phyloP scores from a whole-genome alignment of 2,113 vertebrate genomes.

The Petaurus breviceps region DNA sequence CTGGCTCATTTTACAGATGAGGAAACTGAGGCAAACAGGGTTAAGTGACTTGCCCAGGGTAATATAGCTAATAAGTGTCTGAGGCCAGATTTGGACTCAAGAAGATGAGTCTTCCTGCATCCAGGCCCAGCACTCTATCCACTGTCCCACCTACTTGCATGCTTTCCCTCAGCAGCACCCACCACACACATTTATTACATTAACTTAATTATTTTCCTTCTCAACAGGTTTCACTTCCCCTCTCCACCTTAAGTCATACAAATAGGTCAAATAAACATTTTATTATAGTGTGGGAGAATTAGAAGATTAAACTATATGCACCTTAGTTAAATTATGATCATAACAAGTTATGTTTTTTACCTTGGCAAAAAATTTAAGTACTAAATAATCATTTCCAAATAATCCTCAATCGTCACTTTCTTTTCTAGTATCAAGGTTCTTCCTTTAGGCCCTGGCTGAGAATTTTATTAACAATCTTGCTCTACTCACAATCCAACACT shows the following conservation, averaged over 20 bases:
- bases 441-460: background rate
- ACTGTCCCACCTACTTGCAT: background rate
- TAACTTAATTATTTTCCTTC: background rate
- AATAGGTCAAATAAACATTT: background rate
- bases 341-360: background rate
- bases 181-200: background rate
- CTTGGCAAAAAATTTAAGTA: background rate
- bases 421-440: background rate
- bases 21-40: background rate
- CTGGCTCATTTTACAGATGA: background rate
- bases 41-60: too few species aligned
- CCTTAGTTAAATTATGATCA: background rate
- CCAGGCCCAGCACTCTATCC: too few species aligned
- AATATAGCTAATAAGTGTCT: too few species aligned
- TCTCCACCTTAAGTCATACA: background rate
- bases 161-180: too few species aligned
- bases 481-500: background rate
- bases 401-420: background rate
- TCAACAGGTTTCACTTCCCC: background rate
- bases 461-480: background rate
- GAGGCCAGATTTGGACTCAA: too few species aligned
- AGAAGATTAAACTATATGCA: background rate
- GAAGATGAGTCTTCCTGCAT: too few species aligned
- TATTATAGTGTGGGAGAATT: background rate
- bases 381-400: background rate